phyloP scores from a whole-genome alignment of 1,140 invertebrate species.

The Caenorhabditis latens region DNA sequence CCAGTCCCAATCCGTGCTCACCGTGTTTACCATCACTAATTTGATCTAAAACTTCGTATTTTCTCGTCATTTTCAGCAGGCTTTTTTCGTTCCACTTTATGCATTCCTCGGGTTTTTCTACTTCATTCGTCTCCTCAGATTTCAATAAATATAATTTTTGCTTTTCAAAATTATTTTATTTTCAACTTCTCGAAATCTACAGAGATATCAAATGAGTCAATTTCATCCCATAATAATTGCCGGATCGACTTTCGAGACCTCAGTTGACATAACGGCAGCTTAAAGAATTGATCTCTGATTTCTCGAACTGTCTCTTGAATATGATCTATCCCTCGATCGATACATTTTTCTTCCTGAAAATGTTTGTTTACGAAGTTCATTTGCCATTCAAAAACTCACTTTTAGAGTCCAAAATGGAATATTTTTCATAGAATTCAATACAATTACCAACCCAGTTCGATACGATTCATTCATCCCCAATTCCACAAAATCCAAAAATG shows the following conservation, averaged over 20 bases:
- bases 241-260: conserved; percentile 9
- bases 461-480: neutral
- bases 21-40: conserved; percentile 31
- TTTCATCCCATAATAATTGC: conserved; percentile 12
- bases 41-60: neutral
- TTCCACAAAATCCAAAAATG: neutral
- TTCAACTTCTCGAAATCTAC: neutral
- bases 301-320: neutral
- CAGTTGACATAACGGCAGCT: neutral
- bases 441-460: neutral
- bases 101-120: conserved; percentile 45
- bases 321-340: neutral
- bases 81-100: conserved; percentile 28
- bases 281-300: neutral
- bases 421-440: neutral
- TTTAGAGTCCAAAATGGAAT: neutral
- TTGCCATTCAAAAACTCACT: neutral
- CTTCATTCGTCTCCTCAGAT: neutral
- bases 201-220: conserved; percentile 1
- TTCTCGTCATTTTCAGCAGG: neutral
- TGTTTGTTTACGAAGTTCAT: neutral
- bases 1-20: conserved; percentile 42
- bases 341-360: neutral
- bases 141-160: neutral
- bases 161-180: conserved; percentile 1